Evolutionary conservation across 2,113 vertebrate species (phyloP), one percentile per base, ranked within the genome.

Genomic region (Tursiops truncatus): DNA sequence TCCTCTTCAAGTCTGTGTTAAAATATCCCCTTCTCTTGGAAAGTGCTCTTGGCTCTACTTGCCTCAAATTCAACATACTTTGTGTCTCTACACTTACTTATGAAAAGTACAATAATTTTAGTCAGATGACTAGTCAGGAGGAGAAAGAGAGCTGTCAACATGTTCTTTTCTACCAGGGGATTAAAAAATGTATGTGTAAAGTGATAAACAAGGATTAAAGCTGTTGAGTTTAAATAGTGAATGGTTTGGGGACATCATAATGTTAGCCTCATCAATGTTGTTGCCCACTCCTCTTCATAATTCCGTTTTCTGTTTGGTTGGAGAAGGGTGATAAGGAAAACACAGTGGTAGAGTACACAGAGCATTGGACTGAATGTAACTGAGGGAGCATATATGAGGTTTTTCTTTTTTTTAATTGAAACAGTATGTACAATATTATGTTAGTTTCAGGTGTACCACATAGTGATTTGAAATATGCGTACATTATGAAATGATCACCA

Each of bases 251-350:
- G 9, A 25, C 33, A 14, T 86, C 28, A 7, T 81, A 63, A 63
- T 56, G 12, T 23, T 67, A 67, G 36, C 79, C 36, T 81, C 67
- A 38, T 88, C 15, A 50, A 5, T 82, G 76, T 63, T 82, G 67
- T 33, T 20, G 13, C 12, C 12, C 6, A 67, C 15, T 65, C 56
- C n/a, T 85, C 25, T 83, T 85, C 33, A 41, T 56, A 18, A n/a
- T 88, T 88, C 20, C 87, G 47, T 76, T 95, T 97, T 36, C 87
- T 91, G 6, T 92, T 92, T 38, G 28, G 67, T 31, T 92, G 36
- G 63, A 95, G 31, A 63, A 67, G 44, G 25, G 38, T 65, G 92
- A 73, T 62, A 73, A 65, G 41, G 53, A 77, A 82, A 87, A 83
- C 10, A 10, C 36, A 56, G n/a, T 44, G 36, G 31, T 62, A 67